phyloP scores from a whole-genome alignment of 2,113 vertebrate species.

The Scartelaos histophorus region DNA sequence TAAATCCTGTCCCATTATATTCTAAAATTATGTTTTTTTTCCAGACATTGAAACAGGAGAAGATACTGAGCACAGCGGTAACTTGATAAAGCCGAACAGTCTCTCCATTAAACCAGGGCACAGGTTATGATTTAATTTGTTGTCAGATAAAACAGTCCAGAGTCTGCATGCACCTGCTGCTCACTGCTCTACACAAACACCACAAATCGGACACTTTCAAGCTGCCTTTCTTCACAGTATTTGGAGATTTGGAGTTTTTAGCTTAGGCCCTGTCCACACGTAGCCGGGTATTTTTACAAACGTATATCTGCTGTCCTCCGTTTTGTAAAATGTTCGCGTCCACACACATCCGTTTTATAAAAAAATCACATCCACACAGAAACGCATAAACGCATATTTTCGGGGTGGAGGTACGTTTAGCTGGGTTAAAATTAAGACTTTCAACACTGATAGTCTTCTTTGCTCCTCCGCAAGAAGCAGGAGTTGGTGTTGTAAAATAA shows the following conservation, averaged over 20 bases:
- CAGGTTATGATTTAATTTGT: conserved; percentile 63
- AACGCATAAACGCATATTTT: no score
- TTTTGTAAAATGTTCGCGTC: no score
- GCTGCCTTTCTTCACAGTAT: background rate
- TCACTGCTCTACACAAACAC: background rate
- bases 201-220: background rate
- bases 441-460: no score
- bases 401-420: no score
- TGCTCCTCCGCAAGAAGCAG: no score
- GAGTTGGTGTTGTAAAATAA: no score
- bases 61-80: conserved; percentile 31
- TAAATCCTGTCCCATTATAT: background rate
- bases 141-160: conserved; percentile 42
- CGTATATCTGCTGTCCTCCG: no score
- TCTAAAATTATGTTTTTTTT: background rate
- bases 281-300: no score
- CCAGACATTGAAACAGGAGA: conserved; percentile 20
- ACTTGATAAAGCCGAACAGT: conserved; percentile 54
- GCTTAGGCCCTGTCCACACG: no score
- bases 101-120: conserved; percentile 52
- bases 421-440: no score
- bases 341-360: no score
- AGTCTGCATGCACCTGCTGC: conserved; percentile 23
- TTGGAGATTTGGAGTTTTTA: background rate
- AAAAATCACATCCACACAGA: no score